Evolutionary conservation across 2,888 invertebrate species (phyloP), one percentile per base, ranked within the genome.

Genomic region (Nyleta sp.): DNA sequence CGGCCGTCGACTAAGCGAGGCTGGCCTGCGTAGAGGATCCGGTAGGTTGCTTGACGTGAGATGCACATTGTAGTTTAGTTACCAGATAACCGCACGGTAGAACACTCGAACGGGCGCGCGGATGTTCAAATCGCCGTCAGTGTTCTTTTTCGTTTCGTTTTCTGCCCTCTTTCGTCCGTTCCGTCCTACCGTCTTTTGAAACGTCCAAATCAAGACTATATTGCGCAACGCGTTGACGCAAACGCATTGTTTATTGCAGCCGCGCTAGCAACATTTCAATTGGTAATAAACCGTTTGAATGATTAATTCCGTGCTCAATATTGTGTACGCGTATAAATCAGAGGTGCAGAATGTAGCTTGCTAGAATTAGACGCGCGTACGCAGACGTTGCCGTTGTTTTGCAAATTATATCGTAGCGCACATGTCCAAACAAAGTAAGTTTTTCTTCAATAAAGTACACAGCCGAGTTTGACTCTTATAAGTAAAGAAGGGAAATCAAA

Each of bases 11-110:
- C 93, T 95, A 89, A 94, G 94, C 91, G 95, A 95, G 92, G 95
- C 95, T 85, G 95, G 95, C 88, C 93, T 95, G 84, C 93, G 95
- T 87, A 92, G 95, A 91, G 94, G 94, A 88, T 95, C 95, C 94
- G 95, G 95, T 95, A 94, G 92, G 91, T 87, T 67, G 82, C 67
- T 68, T 68, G 57, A 55, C 8, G 46, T 65, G 24, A 48, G 15
- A 35, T 53, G 75, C 74, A 50, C 40, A 73, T 17, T 55, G 75
- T 75, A 75, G 68, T 42, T 60, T 67, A 64, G 64, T 73, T 42
- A 20, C 15, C 55, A 22, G 50, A 31, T 50, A 46, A 28, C 71
- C n/a, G 55, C 40, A 20, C 18, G 15, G 13, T 20, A 5, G 55
- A 40, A 15, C 55, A 48, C 35, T 18, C 28, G 22, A 18, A n/a